These are phyloP conservation scores for Gobius niger DNA, from an alignment of 2,113 vertebrate species.

Conservation along the genomic window DNA sequence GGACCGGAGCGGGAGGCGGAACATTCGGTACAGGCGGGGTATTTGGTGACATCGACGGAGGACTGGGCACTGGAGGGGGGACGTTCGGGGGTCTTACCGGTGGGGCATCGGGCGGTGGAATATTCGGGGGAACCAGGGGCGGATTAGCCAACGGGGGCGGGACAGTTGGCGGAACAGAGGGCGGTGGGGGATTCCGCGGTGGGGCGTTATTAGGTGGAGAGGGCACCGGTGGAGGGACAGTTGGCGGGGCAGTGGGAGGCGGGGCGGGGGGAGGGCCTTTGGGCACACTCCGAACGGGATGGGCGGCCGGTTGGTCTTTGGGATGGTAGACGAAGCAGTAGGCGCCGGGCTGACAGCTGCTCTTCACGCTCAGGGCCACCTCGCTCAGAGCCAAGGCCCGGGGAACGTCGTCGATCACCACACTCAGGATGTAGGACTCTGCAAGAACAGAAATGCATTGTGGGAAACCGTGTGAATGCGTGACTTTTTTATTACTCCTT, in stretches of 20 bases:
- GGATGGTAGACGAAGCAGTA: constrained; percentile 91
- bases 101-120: background rate
- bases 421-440: constrained; percentile 80
- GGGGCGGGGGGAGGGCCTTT: constrained; percentile 37
- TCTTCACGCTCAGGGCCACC: constrained; percentile 86
- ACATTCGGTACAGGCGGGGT: background rate
- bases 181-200: background rate
- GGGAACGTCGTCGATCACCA: constrained; percentile 79
- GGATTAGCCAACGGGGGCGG: background rate
- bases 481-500: too few relatives aligned
- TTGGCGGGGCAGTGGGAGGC: constrained; percentile 5
- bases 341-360: constrained; percentile 78
- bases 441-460: background rate
- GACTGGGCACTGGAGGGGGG: constrained; percentile 33
- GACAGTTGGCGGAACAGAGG: background rate
- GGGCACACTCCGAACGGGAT: constrained; percentile 34
- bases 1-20: background rate
- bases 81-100: background rate
- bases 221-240: background rate
- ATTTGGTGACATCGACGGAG: constrained; percentile 19
- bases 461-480: background rate
- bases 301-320: constrained; percentile 34
- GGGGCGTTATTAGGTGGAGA: background rate
- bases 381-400: constrained; percentile 79
- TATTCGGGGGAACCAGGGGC: background rate